Base-by-base conservation (phyloP, 2,888 invertebrate genomes). In the Himalopsyche japonica region DNA sequence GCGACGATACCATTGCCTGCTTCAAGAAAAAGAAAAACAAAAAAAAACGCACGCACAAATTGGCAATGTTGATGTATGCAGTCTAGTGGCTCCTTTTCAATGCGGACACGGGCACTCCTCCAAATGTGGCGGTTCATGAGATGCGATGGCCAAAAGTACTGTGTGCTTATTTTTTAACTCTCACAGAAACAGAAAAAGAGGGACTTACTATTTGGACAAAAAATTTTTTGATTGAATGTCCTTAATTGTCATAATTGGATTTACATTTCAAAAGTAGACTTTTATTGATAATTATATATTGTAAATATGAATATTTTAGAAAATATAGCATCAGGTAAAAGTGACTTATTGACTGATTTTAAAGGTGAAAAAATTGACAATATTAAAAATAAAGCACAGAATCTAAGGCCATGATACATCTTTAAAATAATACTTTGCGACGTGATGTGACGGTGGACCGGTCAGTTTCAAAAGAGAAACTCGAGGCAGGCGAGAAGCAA, bases 401-500 rank as follows among this genome's bases (percentile, higher is more conserved):
- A 32, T 30, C 80, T 64, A 57, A 15, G n/a, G 64, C 57, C n/a
- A 8, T 8, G 48, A n/a, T 49, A 10, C 79, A 70, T 70, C 27
- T 70, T 27, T 12, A 70, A 70, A 15, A 27, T n/a, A 70, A 30
- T 70, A 70, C 70, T 70, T 70, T 70, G 79, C 43, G 79, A 47
- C 27, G 47, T 24, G 48, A 24, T 4, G 79, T 43, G 79, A 48
- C 27, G 79, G 79, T 20, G 27, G 79, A 47, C 47, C 34, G 34
- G 83, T 81, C 82, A 27, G 47, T 91, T 91, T 70, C 70, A 92
- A 90, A 92, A 92, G 89, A 92, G 91, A 91, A 92, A 92, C 89
- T 92, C 92, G 90, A 92, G 92, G 90, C 92, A 92, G 91, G 92
- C 92, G 89, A 92, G 91, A 90, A 92, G 92, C 90, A 92, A 90